Evolutionary conservation across 2,888 invertebrate genomes (phyloP).

Genomic region (Eurytoma californica): DNA sequence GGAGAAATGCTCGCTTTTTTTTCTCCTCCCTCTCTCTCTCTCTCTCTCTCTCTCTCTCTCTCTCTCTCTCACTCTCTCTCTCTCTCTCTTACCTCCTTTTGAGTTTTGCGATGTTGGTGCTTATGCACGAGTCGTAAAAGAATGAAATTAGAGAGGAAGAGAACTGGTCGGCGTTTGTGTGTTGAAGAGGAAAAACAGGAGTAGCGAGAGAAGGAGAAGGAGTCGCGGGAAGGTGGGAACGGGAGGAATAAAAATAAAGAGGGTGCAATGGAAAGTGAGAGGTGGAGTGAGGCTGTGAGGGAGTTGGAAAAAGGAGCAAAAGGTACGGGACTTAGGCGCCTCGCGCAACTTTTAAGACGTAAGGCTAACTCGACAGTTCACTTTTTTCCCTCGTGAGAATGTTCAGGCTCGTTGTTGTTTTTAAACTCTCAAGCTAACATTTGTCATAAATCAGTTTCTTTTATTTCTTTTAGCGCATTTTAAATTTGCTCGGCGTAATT

Average conservation of each 20-base stretch:
- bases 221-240: neutral
- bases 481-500: no score
- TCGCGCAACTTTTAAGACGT: neutral
- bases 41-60: slow-evolving; percentile 1
- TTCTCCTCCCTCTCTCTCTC: neutral
- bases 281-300: neutral
- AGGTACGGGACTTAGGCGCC: neutral
- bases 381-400: no score
- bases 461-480: no score
- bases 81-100: neutral
- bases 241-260: slow-evolving; percentile 13
- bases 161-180: neutral
- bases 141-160: slow-evolving; percentile 33
- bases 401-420: no score
- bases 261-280: slow-evolving; percentile 3
- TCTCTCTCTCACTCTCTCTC: neutral
- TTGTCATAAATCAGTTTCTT: no score
- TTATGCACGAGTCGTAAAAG: slow-evolving; percentile 30
- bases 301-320: neutral
- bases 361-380: neutral
- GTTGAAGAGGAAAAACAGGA: slow-evolving; percentile 10
- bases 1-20: neutral
- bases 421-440: no score
- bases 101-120: slow-evolving; percentile 20
- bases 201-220: slow-evolving; percentile 4